Evolutionary conservation across 1,140 invertebrate genomes (phyloP), one percentile per base, ranked within the genome.

Genomic region (Saccostrea echinata): DNA sequence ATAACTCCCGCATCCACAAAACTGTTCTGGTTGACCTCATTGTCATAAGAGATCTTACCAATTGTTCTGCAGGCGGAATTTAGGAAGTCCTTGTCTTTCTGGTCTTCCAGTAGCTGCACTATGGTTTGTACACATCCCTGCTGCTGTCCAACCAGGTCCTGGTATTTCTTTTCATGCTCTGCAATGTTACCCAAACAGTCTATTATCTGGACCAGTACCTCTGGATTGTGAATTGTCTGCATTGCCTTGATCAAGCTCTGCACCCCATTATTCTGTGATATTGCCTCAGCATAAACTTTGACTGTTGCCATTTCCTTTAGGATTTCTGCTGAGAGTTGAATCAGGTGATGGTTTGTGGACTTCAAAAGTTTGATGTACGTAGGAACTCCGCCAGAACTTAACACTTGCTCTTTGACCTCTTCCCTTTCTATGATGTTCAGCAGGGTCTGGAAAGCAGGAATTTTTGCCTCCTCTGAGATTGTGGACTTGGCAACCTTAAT

Each of bases 341-440:
- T 88, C 16, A 92, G 86, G 35, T 84, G 83, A 61, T 84, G 64
- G 21, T 87, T 92, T 9, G 85, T 33, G 1, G 93, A 93, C 82
- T 94, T 94, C 6, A 94, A 88, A 4, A 92, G 90, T 71, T 90
- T 90, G 12, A 94, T 90, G 82, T 93, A 91, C 16, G 91, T 89
- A n/a, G 90, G 90, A 9, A 94, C 90, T 24, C 93, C 93, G 8
- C 93, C 93, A 35, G 90, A 91, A 57, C 91, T 90, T 9, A 92
- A 89, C 1, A 94, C 82, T 84, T 94, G 93, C 33, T 93, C 91
- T 86, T 94, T 93, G 0, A 94, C 92, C 89, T 94, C 93, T n/a
- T 84, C 80, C 71, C 87, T 87, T 30, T 91, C 88, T 35, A 94
- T 86, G 9, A 95, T 90, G 85, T 94, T 95, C 35, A 94, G 84